These are phyloP conservation scores for Gandaritis pyraliata DNA, from an alignment of 2,888 invertebrate species.

Conservation along the genomic window DNA sequence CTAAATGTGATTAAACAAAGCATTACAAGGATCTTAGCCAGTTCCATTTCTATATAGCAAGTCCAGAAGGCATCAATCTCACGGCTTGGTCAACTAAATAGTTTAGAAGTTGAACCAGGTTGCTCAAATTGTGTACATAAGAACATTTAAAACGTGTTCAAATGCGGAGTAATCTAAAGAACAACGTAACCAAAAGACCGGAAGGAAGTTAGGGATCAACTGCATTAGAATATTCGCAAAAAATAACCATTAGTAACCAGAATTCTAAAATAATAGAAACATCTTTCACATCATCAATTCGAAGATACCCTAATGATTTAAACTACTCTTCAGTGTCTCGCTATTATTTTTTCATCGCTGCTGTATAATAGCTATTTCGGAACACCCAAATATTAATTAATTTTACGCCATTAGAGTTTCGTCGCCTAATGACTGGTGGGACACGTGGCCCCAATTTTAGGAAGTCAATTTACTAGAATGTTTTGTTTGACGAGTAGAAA, in stretches of 20 bases:
- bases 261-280: slow-evolving; percentile 15
- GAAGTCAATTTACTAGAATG: slow-evolving; percentile 30
- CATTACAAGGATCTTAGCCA: too few relatives aligned
- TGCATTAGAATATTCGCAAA: neutral
- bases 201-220: neutral
- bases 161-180: too few relatives aligned
- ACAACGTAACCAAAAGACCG: neutral
- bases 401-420: slow-evolving; percentile 37
- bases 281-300: slow-evolving; percentile 17
- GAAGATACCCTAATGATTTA: slow-evolving; percentile 25
- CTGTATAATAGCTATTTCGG: slow-evolving; percentile 36
- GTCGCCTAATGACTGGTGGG: slow-evolving; percentile 35
- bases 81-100: too few relatives aligned
- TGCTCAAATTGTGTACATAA: too few relatives aligned
- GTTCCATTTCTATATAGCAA: too few relatives aligned
- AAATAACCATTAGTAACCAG: neutral
- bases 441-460: slow-evolving; percentile 37
- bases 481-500: slow-evolving; percentile 25
- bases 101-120: too few relatives aligned
- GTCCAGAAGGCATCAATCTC: too few relatives aligned
- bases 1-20: too few relatives aligned
- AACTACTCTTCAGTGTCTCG: slow-evolving; percentile 8
- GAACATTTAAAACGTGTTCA: too few relatives aligned
- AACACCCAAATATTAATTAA: slow-evolving; percentile 38
- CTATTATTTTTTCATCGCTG: slow-evolving; percentile 31